Conservation (phyloP, 2,797 vertebrate genomes). For the Rhinoraja longicauda region DNA sequence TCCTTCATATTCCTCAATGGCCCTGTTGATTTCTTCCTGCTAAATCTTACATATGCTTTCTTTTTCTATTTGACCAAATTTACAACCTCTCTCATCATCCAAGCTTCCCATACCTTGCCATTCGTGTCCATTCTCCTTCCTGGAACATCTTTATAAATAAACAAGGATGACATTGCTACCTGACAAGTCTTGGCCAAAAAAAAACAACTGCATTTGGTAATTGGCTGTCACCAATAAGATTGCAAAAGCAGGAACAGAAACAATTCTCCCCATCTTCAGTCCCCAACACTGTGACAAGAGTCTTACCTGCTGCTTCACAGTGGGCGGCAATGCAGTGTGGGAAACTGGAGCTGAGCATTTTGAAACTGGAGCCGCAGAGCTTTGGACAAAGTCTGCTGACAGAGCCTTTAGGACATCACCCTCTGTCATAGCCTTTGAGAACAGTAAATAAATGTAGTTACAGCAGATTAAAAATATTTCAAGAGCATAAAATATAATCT, state of each 20-base stretch:
- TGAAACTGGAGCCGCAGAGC: not conserved
- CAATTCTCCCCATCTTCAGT: not conserved
- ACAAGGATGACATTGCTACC: too few species aligned
- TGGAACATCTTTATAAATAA: too few species aligned
- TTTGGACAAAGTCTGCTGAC: slow-evolving; percentile 54
- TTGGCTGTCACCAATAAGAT: not conserved
- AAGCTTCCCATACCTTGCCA: too few species aligned
- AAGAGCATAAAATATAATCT: not conserved
- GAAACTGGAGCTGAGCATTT: slow-evolving; percentile 41
- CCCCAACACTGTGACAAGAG: not conserved
- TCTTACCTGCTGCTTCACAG: not conserved
- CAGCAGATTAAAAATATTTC: not conserved
- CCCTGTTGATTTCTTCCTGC: too few species aligned
- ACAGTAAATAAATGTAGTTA: slow-evolving; percentile 20
- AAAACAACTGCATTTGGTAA: not conserved
- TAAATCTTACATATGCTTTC: too few species aligned
- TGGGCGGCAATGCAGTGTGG: slow-evolving; percentile 39
- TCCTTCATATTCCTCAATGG: too few species aligned
- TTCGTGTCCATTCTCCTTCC: too few species aligned
- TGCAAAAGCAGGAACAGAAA: not conserved
- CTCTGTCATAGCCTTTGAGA: slow-evolving; percentile 55
- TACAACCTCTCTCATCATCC: too few species aligned
- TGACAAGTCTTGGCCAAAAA: too few species aligned
- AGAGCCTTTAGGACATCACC: slow-evolving; percentile 55
- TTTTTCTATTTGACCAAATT: too few species aligned